phyloP scores from a whole-genome alignment of 2,888 invertebrate species.

The Drosophila mercatorum region DNA sequence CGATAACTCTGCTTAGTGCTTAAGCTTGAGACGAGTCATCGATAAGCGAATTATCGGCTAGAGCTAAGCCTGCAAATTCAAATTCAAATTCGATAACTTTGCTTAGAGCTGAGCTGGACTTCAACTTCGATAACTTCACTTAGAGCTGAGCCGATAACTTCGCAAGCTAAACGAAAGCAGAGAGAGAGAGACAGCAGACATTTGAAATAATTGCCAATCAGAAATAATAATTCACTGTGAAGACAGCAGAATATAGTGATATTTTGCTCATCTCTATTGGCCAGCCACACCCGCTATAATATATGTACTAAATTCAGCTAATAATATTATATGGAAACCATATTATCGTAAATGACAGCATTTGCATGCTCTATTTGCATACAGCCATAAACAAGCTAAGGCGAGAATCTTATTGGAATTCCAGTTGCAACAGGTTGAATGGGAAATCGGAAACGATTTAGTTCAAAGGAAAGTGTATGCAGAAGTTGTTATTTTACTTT shows the following conservation, averaged over 20 bases:
- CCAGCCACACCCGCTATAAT: conserved; percentile 35
- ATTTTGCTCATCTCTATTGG: conserved; percentile 19
- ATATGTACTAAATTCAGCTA: conserved; percentile 42
- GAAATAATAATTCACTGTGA: background rate
- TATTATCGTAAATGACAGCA: conserved; percentile 10
- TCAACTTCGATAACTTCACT: too few species aligned
- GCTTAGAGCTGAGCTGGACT: too few species aligned
- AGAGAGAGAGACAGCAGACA: background rate
- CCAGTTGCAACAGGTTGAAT: conserved; percentile 40
- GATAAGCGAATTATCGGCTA: too few species aligned
- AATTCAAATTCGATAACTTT: too few species aligned
- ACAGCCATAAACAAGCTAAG: background rate
- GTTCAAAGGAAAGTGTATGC: conserved; percentile 9
- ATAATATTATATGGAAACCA: conserved; percentile 32
- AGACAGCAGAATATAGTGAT: conserved; percentile 1
- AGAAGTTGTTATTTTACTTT: conserved; percentile 5
- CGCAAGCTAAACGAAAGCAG: background rate
- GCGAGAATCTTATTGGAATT: conserved; percentile 8
- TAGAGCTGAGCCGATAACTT: too few species aligned
- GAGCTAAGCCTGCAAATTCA: too few species aligned
- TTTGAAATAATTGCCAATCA: background rate
- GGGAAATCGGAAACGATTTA: background rate
- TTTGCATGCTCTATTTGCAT: conserved; percentile 17
- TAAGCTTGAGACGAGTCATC: too few species aligned
- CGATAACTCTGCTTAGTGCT: background rate